Conservation (phyloP, 2,888 invertebrate species). For the Hofmannophila pseudospretella region DNA sequence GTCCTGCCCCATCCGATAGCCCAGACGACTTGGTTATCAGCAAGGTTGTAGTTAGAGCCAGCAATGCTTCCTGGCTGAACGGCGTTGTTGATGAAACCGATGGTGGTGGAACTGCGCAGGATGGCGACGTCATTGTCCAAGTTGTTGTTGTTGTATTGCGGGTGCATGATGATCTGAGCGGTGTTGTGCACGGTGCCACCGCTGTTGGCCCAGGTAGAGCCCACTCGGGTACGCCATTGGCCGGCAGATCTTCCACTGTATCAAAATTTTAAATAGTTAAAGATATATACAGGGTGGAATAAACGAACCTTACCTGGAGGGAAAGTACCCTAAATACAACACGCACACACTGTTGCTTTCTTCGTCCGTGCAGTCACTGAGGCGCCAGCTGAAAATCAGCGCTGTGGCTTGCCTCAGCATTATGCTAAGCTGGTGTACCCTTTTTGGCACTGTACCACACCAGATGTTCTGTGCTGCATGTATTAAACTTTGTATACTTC, state of each 20-base stretch:
- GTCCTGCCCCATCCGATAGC: constrained; percentile 60
- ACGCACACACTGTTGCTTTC: too few species aligned
- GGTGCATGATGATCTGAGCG: constrained; percentile 30
- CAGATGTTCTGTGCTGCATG: too few species aligned
- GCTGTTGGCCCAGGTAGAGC: constrained; percentile 32
- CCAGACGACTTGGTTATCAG: constrained; percentile 39
- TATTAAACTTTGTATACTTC: too few species aligned
- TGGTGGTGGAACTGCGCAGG: constrained; percentile 25
- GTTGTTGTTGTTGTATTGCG: constrained; percentile 29
- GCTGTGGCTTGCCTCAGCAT: too few species aligned
- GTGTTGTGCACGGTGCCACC: constrained; percentile 31
- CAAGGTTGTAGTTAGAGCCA: constrained; percentile 33
- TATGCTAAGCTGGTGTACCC: too few species aligned
- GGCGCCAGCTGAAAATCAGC: too few species aligned
- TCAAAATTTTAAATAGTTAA: background rate
- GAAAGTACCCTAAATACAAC: too few species aligned
- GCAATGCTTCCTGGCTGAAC: constrained; percentile 31
- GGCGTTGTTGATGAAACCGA: constrained; percentile 22
- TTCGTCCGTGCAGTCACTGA: too few species aligned
- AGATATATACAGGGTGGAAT: too few species aligned
- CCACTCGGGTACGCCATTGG: constrained; percentile 25
- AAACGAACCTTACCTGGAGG: too few species aligned
- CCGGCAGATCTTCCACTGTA: background rate
- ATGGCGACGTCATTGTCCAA: constrained; percentile 45
- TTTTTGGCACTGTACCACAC: too few species aligned